Evolutionary conservation across 2,888 invertebrate genomes (phyloP).

Genomic region (Meloe dianella): DNA sequence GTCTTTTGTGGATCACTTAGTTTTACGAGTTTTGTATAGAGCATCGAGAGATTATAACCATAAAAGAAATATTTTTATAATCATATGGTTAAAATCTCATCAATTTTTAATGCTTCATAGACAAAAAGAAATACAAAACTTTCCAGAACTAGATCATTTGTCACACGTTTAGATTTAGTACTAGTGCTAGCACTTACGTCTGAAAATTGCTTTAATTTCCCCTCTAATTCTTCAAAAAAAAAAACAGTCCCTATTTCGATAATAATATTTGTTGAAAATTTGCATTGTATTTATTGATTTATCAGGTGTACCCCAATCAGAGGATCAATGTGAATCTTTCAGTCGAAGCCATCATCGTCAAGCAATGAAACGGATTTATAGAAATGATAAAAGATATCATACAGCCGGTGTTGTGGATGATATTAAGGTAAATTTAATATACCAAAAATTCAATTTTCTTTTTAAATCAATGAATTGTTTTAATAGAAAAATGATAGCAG

Average conservation of each 20-base stretch:
- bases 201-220: conserved; percentile 21
- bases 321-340: conserved; percentile 55
- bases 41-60: not conserved
- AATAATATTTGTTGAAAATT: not conserved
- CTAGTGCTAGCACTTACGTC: conserved; percentile 34
- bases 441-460: conserved; percentile 11
- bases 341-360: conserved; percentile 58
- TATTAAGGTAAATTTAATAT: conserved; percentile 58
- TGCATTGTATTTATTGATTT: not conserved
- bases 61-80: not conserved
- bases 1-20: conserved; percentile 41
- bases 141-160: conserved; percentile 28
- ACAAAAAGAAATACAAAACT: conserved; percentile 28
- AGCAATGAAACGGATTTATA: conserved; percentile 60
- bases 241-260: not conserved
- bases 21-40: conserved; percentile 37
- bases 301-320: conserved; percentile 48
- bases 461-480: conserved; percentile 19
- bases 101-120: conserved; percentile 21
- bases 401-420: conserved; percentile 73
- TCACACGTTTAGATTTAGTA: conserved; percentile 6
- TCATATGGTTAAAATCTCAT: conserved; percentile 15
- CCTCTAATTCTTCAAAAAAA: not conserved
- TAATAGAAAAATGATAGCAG: conserved; percentile 61
- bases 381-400: conserved; percentile 65